Conservation (phyloP, 2,113 vertebrate genomes). For the Vidua chalybeata region DNA sequence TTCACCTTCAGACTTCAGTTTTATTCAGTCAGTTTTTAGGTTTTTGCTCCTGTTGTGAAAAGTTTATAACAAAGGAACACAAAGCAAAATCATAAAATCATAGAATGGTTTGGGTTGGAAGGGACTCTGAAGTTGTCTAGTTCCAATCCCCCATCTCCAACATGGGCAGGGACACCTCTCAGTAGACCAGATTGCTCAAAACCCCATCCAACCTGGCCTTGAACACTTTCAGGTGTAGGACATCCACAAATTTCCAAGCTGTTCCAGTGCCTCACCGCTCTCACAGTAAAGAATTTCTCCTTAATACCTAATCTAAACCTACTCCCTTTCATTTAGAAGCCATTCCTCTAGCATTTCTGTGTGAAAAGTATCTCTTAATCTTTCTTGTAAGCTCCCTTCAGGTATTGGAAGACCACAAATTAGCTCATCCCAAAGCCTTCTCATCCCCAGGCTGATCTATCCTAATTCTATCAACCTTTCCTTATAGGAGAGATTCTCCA, state of each 20-base stretch:
- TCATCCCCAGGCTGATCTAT: not conserved
- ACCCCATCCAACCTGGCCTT: not conserved
- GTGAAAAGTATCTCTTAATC: not conserved
- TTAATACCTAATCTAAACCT: not conserved
- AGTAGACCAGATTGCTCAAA: not conserved
- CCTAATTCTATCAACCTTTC: not conserved
- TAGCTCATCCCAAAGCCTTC: not conserved
- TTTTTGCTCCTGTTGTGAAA: not conserved
- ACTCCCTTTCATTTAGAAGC: not conserved
- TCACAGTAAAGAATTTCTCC: not conserved
- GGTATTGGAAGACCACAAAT: not conserved
- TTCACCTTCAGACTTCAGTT: not conserved
- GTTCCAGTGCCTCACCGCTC: not conserved
- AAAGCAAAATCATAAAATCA: not conserved
- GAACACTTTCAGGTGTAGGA: not conserved
- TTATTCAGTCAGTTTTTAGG: not conserved
- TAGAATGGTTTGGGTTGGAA: not conserved
- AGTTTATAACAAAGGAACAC: not conserved
- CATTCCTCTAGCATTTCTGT: not conserved
- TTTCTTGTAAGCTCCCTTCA: not conserved
- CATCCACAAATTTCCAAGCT: not conserved
- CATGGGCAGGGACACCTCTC: not conserved
- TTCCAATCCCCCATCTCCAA: fast-evolving
- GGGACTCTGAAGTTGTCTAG: not conserved
- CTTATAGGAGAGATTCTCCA: not conserved